Base-by-base conservation (phyloP, 2,797 vertebrate species). In the Sebastes trivittatus region DNA sequence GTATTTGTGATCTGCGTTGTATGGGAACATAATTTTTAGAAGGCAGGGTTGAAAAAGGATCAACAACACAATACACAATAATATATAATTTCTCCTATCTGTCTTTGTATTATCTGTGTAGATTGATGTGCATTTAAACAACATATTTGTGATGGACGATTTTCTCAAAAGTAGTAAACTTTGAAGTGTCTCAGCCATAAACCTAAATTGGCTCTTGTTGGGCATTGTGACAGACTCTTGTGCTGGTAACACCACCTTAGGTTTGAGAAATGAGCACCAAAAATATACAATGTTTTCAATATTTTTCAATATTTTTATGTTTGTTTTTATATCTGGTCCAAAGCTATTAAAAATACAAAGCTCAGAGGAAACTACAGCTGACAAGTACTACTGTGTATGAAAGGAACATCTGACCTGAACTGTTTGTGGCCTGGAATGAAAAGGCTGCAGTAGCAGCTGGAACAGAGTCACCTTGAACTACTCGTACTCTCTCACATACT, bases 381-480 rank as follows among this genome's bases (percentile, higher is more conserved):
- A 78, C 55, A 49, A 16, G 9, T 55, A n/a, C 20, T 20, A 36
- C 22, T 78, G 2, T 32, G 55, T 75, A 74, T 63, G 23, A 76
- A 72, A 64, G 38, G 32, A 78, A 38, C 63, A 72, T 78, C 34
- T 80, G 72, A 78, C 67, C 75, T 80, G 58, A 78, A 18, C 38
- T 68, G 11, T 75, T 77, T 77, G 54, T 76, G 86, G 78, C 70
- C 82, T 75, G 69, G 56, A 83, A 85, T 73, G 34, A 85, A 83
- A 63, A 30, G 32, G 69, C 65, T 36, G 70, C 62, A 18, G 4
- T n/a, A 62, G 77, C 69, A 58, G 74, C 58, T 52, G 11, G 60
- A 75, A 70, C 73, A 74, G 23, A 75, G 59, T 78, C 77, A 82
- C 83, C 75, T 83, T 88, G 70, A 85, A 74, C 77, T 58, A 20